Conservation (phyloP, 1,140 invertebrate genomes). For the Antheraea pernyi region DNA sequence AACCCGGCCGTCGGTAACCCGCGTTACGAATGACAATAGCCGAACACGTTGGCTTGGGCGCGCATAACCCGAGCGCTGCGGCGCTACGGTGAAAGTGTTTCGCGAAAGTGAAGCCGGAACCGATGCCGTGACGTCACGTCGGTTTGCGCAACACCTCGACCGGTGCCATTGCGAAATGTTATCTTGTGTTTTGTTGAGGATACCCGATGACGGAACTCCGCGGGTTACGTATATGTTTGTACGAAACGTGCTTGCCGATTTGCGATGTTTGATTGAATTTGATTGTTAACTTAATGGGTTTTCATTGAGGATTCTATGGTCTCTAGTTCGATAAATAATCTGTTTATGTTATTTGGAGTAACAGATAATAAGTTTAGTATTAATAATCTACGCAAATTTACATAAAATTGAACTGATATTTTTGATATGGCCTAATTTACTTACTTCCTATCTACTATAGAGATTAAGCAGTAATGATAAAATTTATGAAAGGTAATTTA, state of each 20-base stretch:
- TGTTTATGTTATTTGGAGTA: too few species aligned
- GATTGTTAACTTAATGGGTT: background rate
- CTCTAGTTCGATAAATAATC: background rate
- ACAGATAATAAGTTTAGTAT: too few species aligned
- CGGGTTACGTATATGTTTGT: slow-evolving; percentile 21
- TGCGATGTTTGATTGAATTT: slow-evolving; percentile 17
- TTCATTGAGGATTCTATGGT: background rate
- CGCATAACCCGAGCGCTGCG: slow-evolving; percentile 33
- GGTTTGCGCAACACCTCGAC: slow-evolving; percentile 66
- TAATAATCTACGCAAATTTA: too few species aligned
- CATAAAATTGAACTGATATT: too few species aligned
- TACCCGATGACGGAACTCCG: slow-evolving; percentile 27
- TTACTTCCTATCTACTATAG: too few species aligned
- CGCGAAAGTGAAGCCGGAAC: slow-evolving; percentile 76
- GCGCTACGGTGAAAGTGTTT: slow-evolving; percentile 67
- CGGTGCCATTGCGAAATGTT: slow-evolving; percentile 58
- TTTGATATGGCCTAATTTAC: too few species aligned
- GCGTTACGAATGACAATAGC: slow-evolving; percentile 40
- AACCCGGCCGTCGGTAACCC: background rate
- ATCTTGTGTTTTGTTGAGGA: slow-evolving; percentile 38
- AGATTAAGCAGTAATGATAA: too few species aligned
- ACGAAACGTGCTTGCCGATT: slow-evolving; percentile 11
- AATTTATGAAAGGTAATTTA: too few species aligned
- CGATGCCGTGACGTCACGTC: slow-evolving; percentile 62
- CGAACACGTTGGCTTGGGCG: background rate